Conservation (phyloP, 1,140 invertebrate species). For the Panonychus citri region DNA sequence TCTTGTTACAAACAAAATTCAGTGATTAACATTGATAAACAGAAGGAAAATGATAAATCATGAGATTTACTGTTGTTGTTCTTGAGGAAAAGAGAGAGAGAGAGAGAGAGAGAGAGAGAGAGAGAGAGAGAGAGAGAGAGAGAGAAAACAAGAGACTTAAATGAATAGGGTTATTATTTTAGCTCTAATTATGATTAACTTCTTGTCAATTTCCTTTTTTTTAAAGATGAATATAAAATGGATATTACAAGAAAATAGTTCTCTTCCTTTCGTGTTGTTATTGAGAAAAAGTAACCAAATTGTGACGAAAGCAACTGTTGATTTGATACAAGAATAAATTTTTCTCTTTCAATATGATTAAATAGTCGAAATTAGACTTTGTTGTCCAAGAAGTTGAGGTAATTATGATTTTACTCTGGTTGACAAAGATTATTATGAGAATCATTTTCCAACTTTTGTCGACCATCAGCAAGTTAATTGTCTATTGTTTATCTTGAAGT, state of each 20-base stretch:
- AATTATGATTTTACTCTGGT: no score
- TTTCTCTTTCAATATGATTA: no score
- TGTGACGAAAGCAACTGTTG: not conserved
- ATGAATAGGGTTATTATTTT: not conserved
- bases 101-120: not conserved
- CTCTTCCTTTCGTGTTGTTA: not conserved
- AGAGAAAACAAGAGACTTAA: not conserved
- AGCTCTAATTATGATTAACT: not conserved
- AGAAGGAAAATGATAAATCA: no score
- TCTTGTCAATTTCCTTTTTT: not conserved
- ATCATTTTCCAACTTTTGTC: no score
- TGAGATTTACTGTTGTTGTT: no score
- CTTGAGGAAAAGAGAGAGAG: not conserved
- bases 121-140: conserved; percentile 1
- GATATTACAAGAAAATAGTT: not conserved
- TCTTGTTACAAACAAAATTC: not conserved
- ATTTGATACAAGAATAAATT: no score
- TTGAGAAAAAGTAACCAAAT: not conserved
- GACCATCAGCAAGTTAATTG: no score
- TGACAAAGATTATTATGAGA: no score
- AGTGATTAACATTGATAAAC: no score
- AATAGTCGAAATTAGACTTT: no score
- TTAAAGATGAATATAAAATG: not conserved
- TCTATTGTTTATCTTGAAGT: no score
- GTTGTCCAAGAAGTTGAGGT: no score